A percentile compares a stretch with the other conserved stretches of the same genome.
These are phyloP conservation scores for Heliconius hewitsoni DNA, from an alignment of 1,140 invertebrate species.

Conservation along the genomic window DNA sequence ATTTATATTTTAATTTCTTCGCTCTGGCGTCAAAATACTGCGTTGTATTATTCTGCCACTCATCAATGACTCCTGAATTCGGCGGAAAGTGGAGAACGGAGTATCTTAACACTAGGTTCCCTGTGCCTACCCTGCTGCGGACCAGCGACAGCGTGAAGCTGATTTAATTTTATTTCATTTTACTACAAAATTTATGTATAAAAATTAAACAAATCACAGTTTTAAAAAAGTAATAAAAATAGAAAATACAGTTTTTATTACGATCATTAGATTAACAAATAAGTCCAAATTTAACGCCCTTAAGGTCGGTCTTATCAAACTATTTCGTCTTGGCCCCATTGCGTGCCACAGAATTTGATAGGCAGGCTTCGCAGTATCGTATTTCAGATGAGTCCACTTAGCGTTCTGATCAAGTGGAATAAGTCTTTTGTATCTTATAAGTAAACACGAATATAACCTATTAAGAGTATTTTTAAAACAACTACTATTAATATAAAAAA, in stretches of 20 bases:
- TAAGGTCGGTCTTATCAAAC: slow-evolving; percentile 23
- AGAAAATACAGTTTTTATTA: neutral
- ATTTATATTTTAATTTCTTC: too few relatives aligned
- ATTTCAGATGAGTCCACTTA: slow-evolving; percentile 40
- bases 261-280: neutral
- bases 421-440: slow-evolving; percentile 28
- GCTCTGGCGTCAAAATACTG: too few relatives aligned
- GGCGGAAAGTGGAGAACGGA: too few relatives aligned
- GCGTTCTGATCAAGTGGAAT: slow-evolving; percentile 27
- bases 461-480: neutral
- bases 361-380: slow-evolving; percentile 33
- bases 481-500: neutral
- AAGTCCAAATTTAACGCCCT: neutral
- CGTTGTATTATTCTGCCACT: too few relatives aligned
- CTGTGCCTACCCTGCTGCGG: too few relatives aligned
- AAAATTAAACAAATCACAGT: neutral
- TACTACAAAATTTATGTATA: too few relatives aligned
- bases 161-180: too few relatives aligned
- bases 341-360: slow-evolving; percentile 39
- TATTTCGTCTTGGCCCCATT: slow-evolving; percentile 29
- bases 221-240: neutral
- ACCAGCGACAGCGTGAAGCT: too few relatives aligned
- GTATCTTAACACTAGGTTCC: too few relatives aligned
- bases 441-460: slow-evolving; percentile 16
- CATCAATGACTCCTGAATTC: too few relatives aligned